Conservation (phyloP, 2,113 vertebrate genomes). For the Hassar affinis region DNA sequence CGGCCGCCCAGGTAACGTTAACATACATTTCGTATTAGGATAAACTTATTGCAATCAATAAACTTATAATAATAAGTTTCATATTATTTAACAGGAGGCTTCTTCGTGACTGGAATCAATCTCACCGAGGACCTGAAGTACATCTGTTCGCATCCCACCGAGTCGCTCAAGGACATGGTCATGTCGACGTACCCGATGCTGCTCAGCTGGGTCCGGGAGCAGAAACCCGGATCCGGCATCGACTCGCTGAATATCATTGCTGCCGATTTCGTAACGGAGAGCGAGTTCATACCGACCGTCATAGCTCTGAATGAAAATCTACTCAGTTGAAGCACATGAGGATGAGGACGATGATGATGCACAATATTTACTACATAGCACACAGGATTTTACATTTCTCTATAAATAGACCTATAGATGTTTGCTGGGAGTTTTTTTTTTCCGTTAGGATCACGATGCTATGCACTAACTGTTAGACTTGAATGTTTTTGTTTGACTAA, state of each 20-base stretch:
- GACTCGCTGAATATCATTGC: slow-evolving; percentile 76
- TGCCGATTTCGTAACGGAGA: slow-evolving; percentile 74
- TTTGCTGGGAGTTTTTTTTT: slow-evolving; percentile 13
- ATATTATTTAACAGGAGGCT: slow-evolving; percentile 62
- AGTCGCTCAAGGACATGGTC: slow-evolving; percentile 77
- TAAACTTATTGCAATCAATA: too few species aligned
- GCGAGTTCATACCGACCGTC: slow-evolving; percentile 67
- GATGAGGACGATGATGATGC: not conserved
- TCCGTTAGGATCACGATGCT: slow-evolving; percentile 35
- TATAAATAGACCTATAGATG: slow-evolving; percentile 15
- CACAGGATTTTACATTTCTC: not conserved
- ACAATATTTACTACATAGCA: slow-evolving; percentile 7
- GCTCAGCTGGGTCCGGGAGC: slow-evolving; percentile 70
- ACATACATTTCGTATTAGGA: too few species aligned
- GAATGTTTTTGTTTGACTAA: slow-evolving; percentile 54
- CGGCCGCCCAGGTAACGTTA: slow-evolving; percentile 73
- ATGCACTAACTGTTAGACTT: slow-evolving; percentile 51
- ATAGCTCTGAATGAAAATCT: slow-evolving; percentile 73
- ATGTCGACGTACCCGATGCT: slow-evolving; percentile 70
- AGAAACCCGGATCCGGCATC: slow-evolving; percentile 62
- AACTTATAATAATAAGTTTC: too few species aligned
- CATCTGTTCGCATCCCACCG: slow-evolving; percentile 74
- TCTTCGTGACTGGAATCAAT: slow-evolving; percentile 78
- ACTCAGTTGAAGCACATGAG: slow-evolving; percentile 56
- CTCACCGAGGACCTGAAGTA: slow-evolving; percentile 77